Base-by-base conservation (phyloP, 2,797 vertebrate genomes). In the Gymnocypris eckloni region DNA sequence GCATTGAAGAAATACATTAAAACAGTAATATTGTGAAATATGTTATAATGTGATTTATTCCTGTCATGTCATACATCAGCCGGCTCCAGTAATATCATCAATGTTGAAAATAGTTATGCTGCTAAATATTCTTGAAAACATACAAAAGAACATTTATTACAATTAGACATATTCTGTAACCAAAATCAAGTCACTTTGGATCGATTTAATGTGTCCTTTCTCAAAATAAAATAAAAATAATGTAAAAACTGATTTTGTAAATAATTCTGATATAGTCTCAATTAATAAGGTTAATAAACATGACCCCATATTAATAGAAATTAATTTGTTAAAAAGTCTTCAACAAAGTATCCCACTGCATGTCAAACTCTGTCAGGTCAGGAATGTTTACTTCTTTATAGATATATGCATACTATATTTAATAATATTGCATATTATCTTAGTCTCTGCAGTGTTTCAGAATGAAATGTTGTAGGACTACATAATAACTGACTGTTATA, bases 391-490 rank as follows among this genome's bases (percentile, higher is more conserved):
- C 48, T 54, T 79, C 81, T 28, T 52, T 41, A 86, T 48, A 50
- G 22, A 45, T 66, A 43, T 16, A 15, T 54, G 41, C 12, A 59
- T 59, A 59, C 28, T 54, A 43, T 9, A 69, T n/a, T 56, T 16
- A 25, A 16, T 54, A 41, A 64, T 73, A 16, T 66, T 54, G 20
- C 37, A 71, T 11, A 7, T 16, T 39, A 48, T 73, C 6, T 71
- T 59, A 37, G 22, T 8, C 54, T 9, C 20, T 22, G 54, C 54
- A 56, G 54, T 22, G 54, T 56, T 56, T 56, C 4, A 50, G 13
- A 50, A 56, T 22, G 20, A 56, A 56, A 10, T 92, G 81, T 87
- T 90, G 79, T 79, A 90, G 78, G 77, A 88, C 22, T 48, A 39
- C 79, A 87, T 86, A 81, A 80, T 52, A 50, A 25, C 50, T 2